Percentiles rank a stretch among this genome's conserved stretches.
phyloP scores from a whole-genome alignment of 2,113 vertebrate species.

The Neotoma lepida region DNA sequence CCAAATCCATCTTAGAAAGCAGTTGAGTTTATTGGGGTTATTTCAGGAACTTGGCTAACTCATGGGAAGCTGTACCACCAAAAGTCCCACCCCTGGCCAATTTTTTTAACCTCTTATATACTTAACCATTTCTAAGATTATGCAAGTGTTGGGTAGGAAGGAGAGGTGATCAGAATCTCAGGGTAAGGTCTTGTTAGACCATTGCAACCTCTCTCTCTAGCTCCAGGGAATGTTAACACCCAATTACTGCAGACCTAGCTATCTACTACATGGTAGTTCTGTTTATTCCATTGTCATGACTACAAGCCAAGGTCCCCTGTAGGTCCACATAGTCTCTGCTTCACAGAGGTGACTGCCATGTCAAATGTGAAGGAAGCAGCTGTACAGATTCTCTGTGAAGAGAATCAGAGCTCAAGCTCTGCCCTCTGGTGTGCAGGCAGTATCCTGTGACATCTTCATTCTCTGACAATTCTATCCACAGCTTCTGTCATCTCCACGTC shows the following conservation, averaged over 20 bases:
- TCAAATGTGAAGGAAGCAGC: neutral
- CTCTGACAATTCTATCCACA: neutral
- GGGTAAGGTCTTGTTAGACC: neutral
- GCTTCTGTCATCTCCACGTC: neutral
- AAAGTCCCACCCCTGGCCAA: neutral
- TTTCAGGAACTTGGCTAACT: no score
- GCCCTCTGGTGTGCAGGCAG: accelerated
- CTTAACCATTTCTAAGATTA: neutral
- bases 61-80: neutral
- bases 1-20: neutral
- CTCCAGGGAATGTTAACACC: neutral
- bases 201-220: neutral
- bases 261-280: neutral
- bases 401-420: neutral
- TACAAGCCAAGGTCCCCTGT: neutral
- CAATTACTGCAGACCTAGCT: neutral
- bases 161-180: neutral
- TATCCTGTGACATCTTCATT: neutral
- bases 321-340: neutral
- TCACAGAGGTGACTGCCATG: neutral
- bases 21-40: neutral
- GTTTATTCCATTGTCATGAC: neutral
- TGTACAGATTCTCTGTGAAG: neutral
- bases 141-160: neutral
- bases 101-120: neutral